A percentile compares a stretch with the other conserved stretches of the same genome.
These are phyloP conservation scores for Sciurus vulgaris DNA, from an alignment of 2,797 vertebrate genomes.

Conservation along the genomic window DNA sequence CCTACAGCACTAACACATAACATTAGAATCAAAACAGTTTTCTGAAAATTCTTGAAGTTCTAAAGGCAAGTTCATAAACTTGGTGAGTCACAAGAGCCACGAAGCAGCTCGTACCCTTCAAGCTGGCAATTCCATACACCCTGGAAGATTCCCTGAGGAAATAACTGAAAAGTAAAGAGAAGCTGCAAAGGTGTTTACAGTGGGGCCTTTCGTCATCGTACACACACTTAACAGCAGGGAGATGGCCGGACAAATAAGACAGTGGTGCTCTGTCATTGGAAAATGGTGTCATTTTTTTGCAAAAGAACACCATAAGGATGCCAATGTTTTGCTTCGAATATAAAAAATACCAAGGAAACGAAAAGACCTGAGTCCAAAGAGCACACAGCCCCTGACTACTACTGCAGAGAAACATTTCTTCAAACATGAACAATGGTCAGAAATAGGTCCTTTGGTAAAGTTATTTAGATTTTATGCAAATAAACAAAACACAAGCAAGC, in stretches of 20 bases:
- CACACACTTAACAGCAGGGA: background rate
- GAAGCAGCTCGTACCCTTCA: slow-evolving; percentile 26
- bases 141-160: slow-evolving; percentile 54
- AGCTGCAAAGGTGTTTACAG: background rate
- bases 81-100: slow-evolving; percentile 18
- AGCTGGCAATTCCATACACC: background rate
- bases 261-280: background rate
- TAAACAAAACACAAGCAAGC: slow-evolving; percentile 2
- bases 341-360: background rate
- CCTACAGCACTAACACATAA: slow-evolving; percentile 55
- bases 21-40: slow-evolving; percentile 51
- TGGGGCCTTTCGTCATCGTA: background rate
- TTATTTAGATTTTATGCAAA: slow-evolving; percentile 17
- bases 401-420: background rate
- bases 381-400: background rate
- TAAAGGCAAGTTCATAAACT: slow-evolving; percentile 60
- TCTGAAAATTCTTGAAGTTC: slow-evolving; percentile 50
- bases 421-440: background rate
- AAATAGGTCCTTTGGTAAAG: background rate
- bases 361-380: background rate
- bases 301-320: background rate
- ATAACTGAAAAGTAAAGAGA: slow-evolving; percentile 28
- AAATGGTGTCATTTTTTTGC: background rate
- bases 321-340: background rate
- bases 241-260: background rate